Percentiles rank a stretch among this genome's conserved stretches.
Evolutionary conservation across 2,888 invertebrate species (phyloP).

Genomic region (Cerceris ruficornis): DNA sequence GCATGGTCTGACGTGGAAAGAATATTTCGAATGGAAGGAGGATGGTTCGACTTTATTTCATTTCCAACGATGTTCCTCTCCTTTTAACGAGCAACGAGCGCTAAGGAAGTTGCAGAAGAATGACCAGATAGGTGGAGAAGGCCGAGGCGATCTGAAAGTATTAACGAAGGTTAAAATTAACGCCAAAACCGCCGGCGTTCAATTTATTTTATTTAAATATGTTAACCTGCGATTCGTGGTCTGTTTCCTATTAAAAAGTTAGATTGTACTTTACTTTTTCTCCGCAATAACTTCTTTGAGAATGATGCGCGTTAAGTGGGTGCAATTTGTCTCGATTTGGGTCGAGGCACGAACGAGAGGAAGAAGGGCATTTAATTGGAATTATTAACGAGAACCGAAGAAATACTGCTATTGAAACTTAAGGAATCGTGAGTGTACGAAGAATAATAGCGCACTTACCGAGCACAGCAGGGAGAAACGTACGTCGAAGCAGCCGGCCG

Average conservation of each 20-base stretch:
- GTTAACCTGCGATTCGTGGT: no score
- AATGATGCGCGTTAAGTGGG: no score
- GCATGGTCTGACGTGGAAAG: constrained; percentile 2
- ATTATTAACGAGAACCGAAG: no score
- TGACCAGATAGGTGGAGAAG: constrained; percentile 75
- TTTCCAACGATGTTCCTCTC: background rate
- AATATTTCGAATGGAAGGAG: constrained; percentile 2
- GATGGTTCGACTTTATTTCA: constrained; percentile 1
- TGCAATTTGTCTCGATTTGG: no score
- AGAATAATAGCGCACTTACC: constrained; percentile 64
- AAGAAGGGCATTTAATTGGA: no score
- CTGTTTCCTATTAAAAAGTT: no score
- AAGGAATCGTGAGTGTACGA: background rate
- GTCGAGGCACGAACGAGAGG: background rate
- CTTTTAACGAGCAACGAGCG: constrained; percentile 16
- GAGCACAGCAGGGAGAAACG: constrained; percentile 74
- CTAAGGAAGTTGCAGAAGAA: constrained; percentile 74
- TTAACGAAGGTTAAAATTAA: background rate
- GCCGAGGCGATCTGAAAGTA: constrained; percentile 70
- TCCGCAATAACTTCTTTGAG: no score
- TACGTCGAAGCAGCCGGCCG: constrained; percentile 76
- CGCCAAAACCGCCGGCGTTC: background rate
- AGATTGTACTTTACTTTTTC: no score
- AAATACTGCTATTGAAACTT: no score
- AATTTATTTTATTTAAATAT: no score